Conservation (phyloP, 2,113 vertebrate genomes). For the Pelusios castaneus region DNA sequence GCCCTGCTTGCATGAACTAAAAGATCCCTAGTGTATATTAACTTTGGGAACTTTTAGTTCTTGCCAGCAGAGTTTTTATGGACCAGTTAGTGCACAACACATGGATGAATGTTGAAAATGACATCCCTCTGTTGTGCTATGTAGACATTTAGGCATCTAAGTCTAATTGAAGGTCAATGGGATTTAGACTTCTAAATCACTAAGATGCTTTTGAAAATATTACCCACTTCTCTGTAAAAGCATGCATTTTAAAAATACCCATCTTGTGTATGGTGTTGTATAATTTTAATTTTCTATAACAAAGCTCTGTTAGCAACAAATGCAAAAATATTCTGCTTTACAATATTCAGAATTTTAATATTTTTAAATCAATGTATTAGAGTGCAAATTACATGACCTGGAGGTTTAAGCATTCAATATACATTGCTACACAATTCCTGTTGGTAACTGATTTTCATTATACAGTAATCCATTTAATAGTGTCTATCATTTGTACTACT, state of each 20-base stretch:
- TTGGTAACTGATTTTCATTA: neutral
- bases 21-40: neutral
- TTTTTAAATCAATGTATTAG: constrained; percentile 46
- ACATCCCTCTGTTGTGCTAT: neutral
- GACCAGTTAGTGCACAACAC: neutral
- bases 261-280: constrained; percentile 62
- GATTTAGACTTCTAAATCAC: constrained; percentile 52
- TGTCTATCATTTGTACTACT: neutral
- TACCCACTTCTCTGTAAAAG: constrained; percentile 45
- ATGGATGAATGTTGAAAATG: neutral
- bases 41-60: neutral
- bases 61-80: neutral
- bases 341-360: constrained; percentile 52
- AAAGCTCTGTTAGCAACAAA: constrained; percentile 56
- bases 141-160: constrained; percentile 35
- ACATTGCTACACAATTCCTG: neutral
- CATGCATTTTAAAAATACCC: constrained; percentile 45
- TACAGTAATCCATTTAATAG: neutral
- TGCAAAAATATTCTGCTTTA: constrained; percentile 66
- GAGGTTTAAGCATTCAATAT: constrained; percentile 1
- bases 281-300: constrained; percentile 64
- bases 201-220: constrained; percentile 60
- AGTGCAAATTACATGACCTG: constrained; percentile 19
- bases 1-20: neutral
- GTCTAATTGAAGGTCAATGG: neutral